phyloP scores from a whole-genome alignment of 2,888 invertebrate genomes.

The Drosophila dives region DNA sequence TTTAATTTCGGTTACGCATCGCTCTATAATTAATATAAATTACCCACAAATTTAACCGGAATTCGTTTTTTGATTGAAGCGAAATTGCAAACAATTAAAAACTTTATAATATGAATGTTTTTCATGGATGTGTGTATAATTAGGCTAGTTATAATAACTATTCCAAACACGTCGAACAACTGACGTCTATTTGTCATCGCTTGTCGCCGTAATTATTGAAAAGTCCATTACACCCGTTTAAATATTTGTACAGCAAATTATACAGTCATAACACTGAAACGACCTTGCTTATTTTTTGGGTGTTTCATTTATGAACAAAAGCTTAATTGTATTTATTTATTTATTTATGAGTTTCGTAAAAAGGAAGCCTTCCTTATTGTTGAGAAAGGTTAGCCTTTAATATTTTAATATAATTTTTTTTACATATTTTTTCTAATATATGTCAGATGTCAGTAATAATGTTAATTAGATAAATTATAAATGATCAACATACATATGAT shows the following conservation, averaged over 20 bases:
- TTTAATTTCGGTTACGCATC: neutral
- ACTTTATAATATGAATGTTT: constrained; percentile 8
- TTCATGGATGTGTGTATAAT: neutral
- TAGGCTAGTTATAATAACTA: constrained; percentile 12
- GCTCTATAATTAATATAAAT: constrained; percentile 31
- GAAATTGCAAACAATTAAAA: constrained; percentile 58
- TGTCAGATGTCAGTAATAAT: neutral
- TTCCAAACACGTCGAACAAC: constrained; percentile 54
- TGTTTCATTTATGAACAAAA: constrained; percentile 4
- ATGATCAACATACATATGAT: neutral
- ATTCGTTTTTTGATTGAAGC: constrained; percentile 37
- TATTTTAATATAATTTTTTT: neutral
- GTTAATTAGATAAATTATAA: constrained; percentile 1
- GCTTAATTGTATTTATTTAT: neutral
- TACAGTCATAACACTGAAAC: constrained; percentile 16
- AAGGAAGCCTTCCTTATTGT: constrained; percentile 6
- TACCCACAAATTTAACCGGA: constrained; percentile 55
- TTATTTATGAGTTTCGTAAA: neutral
- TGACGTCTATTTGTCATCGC: constrained; percentile 56
- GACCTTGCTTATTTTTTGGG: constrained; percentile 39
- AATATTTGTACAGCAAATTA: constrained; percentile 56
- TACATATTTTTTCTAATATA: neutral
- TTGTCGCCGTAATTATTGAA: constrained; percentile 37
- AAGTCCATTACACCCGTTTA: constrained; percentile 55
- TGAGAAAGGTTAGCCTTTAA: neutral